Percentiles rank a stretch among this genome's conserved stretches.
phyloP scores from a whole-genome alignment of 2,113 vertebrate genomes.

The Microtus richardsoni region DNA sequence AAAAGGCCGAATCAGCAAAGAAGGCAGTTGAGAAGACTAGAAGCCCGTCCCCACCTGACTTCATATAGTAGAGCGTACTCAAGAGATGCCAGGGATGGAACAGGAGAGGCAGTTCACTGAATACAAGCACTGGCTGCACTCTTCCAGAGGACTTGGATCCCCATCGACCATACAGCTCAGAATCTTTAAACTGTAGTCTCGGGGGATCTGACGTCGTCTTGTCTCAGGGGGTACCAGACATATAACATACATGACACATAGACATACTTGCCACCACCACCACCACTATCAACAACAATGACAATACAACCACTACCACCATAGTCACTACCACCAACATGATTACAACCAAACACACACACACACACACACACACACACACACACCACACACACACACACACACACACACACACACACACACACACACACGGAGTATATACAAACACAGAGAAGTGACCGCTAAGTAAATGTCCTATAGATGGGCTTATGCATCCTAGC shows the following conservation, averaged over 20 bases:
- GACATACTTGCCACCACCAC: not conserved
- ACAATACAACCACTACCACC: not conserved
- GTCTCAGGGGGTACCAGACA: not conserved
- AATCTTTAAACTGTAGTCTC: not conserved
- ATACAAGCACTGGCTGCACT: not conserved
- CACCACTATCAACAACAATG: not conserved
- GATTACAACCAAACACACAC: not conserved
- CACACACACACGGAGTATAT: not conserved
- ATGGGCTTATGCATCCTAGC: not conserved
- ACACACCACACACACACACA: not conserved
- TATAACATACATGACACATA: not conserved
- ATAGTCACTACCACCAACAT: no score
- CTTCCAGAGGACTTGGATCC: not conserved
- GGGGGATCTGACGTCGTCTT: not conserved
- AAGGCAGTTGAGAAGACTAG: not conserved
- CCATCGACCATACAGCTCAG: not conserved
- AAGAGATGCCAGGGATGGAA: not conserved
- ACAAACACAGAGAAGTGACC: not conserved
- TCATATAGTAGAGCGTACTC: not conserved
- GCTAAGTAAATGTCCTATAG: not conserved
- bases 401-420: not conserved
- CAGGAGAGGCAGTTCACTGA: not conserved
- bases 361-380: no score
- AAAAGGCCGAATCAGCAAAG: not conserved
- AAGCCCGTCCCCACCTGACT: not conserved